phyloP scores from a whole-genome alignment of 2,888 invertebrate species.

The Diarsia mendica region DNA sequence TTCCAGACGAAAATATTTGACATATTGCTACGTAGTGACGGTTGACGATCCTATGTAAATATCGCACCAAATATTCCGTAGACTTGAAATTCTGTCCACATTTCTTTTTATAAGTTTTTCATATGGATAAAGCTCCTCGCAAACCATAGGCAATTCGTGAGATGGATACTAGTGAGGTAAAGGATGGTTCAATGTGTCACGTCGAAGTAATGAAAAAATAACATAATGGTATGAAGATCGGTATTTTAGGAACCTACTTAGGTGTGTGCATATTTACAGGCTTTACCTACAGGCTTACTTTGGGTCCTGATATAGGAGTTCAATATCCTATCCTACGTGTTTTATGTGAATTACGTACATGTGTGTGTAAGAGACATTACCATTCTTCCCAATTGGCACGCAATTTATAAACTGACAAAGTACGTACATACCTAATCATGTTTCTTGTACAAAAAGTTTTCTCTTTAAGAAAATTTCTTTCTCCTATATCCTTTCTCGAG shows the following conservation, averaged over 20 bases:
- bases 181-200: constrained; percentile 37
- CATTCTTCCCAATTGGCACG: constrained; percentile 31
- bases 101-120: constrained; percentile 58
- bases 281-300: not conserved
- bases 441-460: constrained; percentile 66
- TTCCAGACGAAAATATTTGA: constrained; percentile 60
- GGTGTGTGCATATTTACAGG: too few species aligned
- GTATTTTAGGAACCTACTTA: not conserved
- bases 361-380: constrained; percentile 7
- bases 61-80: constrained; percentile 54
- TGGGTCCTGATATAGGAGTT: not conserved
- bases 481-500: constrained; percentile 74
- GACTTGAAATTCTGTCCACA: constrained; percentile 58
- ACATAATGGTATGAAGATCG: not conserved
- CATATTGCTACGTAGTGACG: constrained; percentile 59
- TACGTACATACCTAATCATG: constrained; percentile 42
- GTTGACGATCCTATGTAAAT: constrained; percentile 64
- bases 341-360: not conserved
- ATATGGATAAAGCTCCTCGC: constrained; percentile 48
- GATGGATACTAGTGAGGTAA: constrained; percentile 48
- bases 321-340: not conserved
- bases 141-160: constrained; percentile 53
- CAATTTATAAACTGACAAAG: constrained; percentile 49
- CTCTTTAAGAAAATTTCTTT: constrained; percentile 72
- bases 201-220: constrained; percentile 30